Base-by-base conservation (phyloP, 2,888 invertebrate genomes). In the Xestia ashworthii region DNA sequence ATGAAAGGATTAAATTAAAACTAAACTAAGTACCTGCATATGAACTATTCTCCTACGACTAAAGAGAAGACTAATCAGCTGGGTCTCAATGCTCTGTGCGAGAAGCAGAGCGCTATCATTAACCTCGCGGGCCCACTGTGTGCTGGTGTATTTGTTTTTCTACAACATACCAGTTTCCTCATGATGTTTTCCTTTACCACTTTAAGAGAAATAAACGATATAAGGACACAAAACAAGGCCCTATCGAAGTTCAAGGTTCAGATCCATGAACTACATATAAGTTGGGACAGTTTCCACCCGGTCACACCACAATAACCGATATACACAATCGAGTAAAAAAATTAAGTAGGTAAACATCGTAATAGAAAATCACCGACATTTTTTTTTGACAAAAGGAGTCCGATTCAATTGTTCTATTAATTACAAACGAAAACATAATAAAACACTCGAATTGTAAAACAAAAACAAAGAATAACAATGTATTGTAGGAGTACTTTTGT, bases 371-470 rank as follows among this genome's bases (percentile, higher is more conserved):
- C 14, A 44, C 41, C 32, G 14, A 66, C 50, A 1, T n/a, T 0
- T 32, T 25, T n/a, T 53, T 0, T 32, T 38, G 44, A 58, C 60
- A 83, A 77, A 80, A 75, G 55, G 66, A 71, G 65, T 74, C 22
- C 48, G 32, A 76, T 55, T 73, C 65, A 50, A 62, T 68, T 72
- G 62, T 80, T 73, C 22, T 62, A 58, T 66, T 78, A 73, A 84
- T 78, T 84, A 84, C 66, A 62, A 84, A 71, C 38, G 38, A 73
- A 62, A 81, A 77, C 74, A 75, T 46, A 76, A 75, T 74, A 76
- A 62, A 81, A 50, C 72, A 76, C 65, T 84, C 12, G 73, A 55
- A 84, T 78, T 84, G 82, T 71, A 65, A 85, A 75, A 77, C 68
- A 71, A 82, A 81, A 74, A 71, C 74, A 81, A 66, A 64, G 65